Percentiles rank a stretch among this genome's conserved stretches.
These are phyloP conservation scores for Neotoxoptera formosana DNA, from an alignment of 1,140 invertebrate species.

Conservation along the genomic window DNA sequence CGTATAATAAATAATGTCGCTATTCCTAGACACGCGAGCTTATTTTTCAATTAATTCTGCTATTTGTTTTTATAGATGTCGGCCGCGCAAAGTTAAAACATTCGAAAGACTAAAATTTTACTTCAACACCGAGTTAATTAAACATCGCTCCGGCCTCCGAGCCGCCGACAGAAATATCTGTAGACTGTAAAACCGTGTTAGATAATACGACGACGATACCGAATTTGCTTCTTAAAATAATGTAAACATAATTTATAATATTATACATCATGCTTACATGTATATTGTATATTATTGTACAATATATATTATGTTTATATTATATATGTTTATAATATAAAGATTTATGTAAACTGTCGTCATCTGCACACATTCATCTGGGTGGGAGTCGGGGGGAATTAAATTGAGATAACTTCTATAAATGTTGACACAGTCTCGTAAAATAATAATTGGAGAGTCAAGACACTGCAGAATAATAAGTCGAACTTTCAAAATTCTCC, in stretches of 20 bases:
- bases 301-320: no score
- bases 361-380: not conserved
- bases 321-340: not conserved
- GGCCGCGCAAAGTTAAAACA: not conserved
- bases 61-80: slow-evolving; percentile 1
- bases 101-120: not conserved
- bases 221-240: slow-evolving; percentile 22
- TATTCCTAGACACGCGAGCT: slow-evolving; percentile 4
- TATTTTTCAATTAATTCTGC: not conserved
- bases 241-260: not conserved
- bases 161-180: not conserved
- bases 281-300: no score
- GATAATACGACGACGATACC: not conserved
- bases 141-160: not conserved
- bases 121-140: slow-evolving; percentile 5
- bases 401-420: not conserved
- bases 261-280: no score
- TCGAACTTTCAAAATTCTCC: not conserved
- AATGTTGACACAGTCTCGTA: not conserved
- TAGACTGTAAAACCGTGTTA: not conserved
- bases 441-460: not conserved
- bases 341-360: not conserved
- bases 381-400: not conserved
- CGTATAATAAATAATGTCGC: not conserved
- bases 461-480: not conserved